These are phyloP conservation scores for Caranx melampygus DNA, from an alignment of 2,113 vertebrate species.

Conservation along the genomic window DNA sequence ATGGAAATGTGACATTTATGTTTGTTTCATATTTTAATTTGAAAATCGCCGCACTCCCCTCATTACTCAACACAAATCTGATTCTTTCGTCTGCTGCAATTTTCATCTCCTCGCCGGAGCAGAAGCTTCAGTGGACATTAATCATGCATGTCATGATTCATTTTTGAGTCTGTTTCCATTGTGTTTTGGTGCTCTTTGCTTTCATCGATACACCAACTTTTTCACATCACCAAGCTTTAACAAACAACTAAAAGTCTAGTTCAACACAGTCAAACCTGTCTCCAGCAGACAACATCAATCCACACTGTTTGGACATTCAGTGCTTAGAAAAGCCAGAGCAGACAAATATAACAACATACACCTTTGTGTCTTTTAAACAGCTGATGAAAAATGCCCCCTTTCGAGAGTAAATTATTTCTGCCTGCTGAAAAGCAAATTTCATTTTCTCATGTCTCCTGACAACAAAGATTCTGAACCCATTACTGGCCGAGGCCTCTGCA, in stretches of 20 bases:
- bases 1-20: not conserved
- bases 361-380: conserved; percentile 55
- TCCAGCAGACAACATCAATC: conserved; percentile 8
- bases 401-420: conserved; percentile 74
- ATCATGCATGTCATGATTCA: not conserved
- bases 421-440: conserved; percentile 73
- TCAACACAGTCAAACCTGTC: not conserved
- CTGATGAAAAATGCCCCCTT: conserved; percentile 68
- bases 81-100: not conserved
- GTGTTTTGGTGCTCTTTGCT: not conserved
- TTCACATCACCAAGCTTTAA: not conserved
- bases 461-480: conserved; percentile 80
- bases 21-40: not conserved
- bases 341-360: conserved; percentile 22
- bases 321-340: not conserved
- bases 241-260: not conserved
- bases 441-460: conserved; percentile 79
- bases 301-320: conserved; percentile 10
- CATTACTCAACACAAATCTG: not conserved
- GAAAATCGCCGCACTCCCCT: not conserved
- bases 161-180: not conserved
- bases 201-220: not conserved
- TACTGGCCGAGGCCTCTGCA: conserved; percentile 72
- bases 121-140: not conserved
- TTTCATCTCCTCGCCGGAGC: not conserved